phyloP scores from a whole-genome alignment of 2,797 vertebrate species.

The Tadarida brasiliensis region DNA sequence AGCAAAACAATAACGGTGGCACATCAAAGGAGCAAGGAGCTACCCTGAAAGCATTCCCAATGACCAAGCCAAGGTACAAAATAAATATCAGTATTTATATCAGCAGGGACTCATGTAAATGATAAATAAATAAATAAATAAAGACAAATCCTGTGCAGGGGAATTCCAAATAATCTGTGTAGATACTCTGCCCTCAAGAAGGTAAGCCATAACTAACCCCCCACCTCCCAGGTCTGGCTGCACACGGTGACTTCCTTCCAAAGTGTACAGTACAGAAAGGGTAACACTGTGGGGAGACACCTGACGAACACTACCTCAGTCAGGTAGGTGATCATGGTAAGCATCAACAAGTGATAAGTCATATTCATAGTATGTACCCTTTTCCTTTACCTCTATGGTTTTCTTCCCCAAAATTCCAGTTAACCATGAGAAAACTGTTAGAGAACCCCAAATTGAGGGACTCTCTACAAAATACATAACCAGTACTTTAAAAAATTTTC shows the following conservation, averaged over 20 bases:
- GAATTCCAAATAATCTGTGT: background rate
- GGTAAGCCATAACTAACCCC: background rate
- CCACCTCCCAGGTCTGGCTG: no score
- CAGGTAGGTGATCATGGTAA: background rate
- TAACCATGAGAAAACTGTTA: background rate
- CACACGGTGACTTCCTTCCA: background rate
- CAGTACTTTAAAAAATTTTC: background rate
- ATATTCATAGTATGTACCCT: background rate
- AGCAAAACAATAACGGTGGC: background rate
- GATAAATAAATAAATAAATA: background rate
- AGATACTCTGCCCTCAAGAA: background rate
- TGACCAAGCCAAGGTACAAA: background rate
- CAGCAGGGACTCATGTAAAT: background rate
- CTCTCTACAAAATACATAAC: background rate
- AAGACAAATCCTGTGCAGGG: background rate
- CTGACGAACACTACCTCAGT: background rate
- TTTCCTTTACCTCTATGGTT: background rate
- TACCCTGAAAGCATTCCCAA: background rate
- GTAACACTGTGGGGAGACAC: background rate
- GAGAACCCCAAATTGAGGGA: background rate
- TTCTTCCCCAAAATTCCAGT: background rate
- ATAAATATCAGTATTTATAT: background rate
- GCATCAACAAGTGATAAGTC: background rate
- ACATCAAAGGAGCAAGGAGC: background rate
- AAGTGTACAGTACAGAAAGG: background rate